Percentiles rank a stretch among this genome's conserved stretches.
Conservation (phyloP, 1,140 invertebrate genomes). For the Mactra quadrangularis region DNA sequence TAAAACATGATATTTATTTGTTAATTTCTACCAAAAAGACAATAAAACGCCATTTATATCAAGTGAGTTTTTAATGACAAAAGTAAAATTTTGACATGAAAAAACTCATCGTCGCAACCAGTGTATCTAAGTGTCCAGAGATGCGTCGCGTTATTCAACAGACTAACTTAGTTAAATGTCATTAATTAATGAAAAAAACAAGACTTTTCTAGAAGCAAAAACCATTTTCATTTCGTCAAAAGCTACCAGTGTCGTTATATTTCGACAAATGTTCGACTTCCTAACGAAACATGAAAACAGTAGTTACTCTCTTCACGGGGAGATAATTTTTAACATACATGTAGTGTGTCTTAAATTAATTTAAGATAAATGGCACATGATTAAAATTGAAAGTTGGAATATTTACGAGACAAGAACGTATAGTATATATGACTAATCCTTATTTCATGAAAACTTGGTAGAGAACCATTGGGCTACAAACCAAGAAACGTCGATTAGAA, state of each 20-base stretch:
- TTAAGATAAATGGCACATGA: no score
- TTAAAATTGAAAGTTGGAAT: no score
- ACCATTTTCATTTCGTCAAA: slow-evolving; percentile 4
- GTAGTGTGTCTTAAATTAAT: no score
- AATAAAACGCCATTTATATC: slow-evolving; percentile 25
- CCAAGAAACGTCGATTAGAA: no score
- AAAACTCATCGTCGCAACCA: neutral
- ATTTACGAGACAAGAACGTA: no score
- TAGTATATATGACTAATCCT: no score
- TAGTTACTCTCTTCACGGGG: no score
- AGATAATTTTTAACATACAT: no score
- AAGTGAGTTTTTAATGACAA: slow-evolving; percentile 36
- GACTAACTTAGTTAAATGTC: slow-evolving; percentile 29
- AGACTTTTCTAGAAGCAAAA: slow-evolving; percentile 18
- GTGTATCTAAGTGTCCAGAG: slow-evolving; percentile 21
- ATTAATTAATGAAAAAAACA: slow-evolving; percentile 27
- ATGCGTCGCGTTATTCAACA: slow-evolving; percentile 25
- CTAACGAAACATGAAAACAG: no score
- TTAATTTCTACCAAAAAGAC: slow-evolving; percentile 42
- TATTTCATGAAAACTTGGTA: no score
- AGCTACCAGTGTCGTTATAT: neutral
- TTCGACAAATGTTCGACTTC: neutral
- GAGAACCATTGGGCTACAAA: no score
- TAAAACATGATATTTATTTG: slow-evolving; percentile 32
- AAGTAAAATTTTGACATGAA: slow-evolving; percentile 28